phyloP scores from a whole-genome alignment of 2,113 vertebrate species.

The Blennius ocellaris region DNA sequence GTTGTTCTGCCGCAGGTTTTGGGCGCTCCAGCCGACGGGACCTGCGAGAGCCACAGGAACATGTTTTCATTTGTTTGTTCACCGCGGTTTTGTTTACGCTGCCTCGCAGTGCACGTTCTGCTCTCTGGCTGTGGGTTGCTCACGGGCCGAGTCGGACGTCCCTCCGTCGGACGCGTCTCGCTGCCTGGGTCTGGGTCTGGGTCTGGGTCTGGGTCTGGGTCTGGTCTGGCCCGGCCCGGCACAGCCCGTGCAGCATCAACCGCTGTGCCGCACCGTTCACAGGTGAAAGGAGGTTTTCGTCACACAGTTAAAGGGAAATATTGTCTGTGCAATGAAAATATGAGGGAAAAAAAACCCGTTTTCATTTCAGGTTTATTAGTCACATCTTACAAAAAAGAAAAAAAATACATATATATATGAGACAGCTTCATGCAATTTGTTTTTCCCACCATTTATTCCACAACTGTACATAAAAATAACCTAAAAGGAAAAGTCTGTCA shows the following conservation, averaged over 20 bases:
- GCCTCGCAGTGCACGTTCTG: slow-evolving; percentile 52
- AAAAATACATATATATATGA: too few relatives aligned
- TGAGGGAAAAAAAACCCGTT: neutral
- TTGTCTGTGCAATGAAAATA: neutral
- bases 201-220: too few relatives aligned
- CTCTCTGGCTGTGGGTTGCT: slow-evolving; percentile 22
- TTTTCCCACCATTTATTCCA: too few relatives aligned
- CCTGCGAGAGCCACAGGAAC: slow-evolving; percentile 50
- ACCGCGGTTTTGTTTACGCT: slow-evolving; percentile 48
- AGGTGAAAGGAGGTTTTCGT: slow-evolving; percentile 2
- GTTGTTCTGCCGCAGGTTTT: slow-evolving; percentile 22
- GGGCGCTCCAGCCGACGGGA: slow-evolving; percentile 29
- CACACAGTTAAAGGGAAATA: neutral
- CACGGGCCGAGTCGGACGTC: slow-evolving; percentile 43
- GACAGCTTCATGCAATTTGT: too few relatives aligned
- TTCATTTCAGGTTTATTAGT: neutral
- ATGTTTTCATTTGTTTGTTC: slow-evolving; percentile 3
- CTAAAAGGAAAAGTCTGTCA: too few relatives aligned
- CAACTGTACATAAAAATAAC: too few relatives aligned
- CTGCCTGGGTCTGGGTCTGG: too few relatives aligned
- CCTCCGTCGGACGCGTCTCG: slow-evolving; percentile 26
- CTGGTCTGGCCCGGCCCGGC: slow-evolving; percentile 51
- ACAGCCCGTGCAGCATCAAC: slow-evolving; percentile 16
- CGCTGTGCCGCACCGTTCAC: too few relatives aligned
- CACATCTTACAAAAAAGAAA: too few relatives aligned